A percentile compares a stretch with the other conserved stretches of the same genome.
These are phyloP conservation scores for Rhynchotus rufescens DNA, from an alignment of 2,797 vertebrate genomes.

Conservation along the genomic window DNA sequence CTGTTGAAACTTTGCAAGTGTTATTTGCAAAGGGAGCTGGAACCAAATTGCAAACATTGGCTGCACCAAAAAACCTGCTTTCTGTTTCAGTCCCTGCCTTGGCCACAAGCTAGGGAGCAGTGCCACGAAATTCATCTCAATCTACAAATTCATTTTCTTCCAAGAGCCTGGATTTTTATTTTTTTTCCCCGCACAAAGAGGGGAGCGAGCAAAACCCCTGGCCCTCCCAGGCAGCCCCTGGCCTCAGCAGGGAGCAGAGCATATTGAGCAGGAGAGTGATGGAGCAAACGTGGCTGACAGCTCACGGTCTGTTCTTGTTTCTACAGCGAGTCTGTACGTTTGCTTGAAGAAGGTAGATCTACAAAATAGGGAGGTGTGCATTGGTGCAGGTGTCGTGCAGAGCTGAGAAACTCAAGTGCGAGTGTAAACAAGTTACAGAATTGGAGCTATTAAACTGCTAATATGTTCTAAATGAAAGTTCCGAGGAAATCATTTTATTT, in stretches of 20 bases:
- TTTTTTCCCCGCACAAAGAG: neutral
- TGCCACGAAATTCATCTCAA: neutral
- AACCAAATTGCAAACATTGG: neutral
- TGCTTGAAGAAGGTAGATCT: neutral
- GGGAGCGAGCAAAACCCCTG: neutral
- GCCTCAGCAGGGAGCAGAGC: neutral
- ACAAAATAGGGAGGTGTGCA: neutral
- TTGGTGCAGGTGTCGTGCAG: neutral
- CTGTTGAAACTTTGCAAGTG: neutral
- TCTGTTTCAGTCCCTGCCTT: neutral
- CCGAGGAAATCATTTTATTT: neutral
- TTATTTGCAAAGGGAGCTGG: neutral
- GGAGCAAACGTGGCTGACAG: neutral
- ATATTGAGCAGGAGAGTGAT: neutral
- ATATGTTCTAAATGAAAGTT: neutral
- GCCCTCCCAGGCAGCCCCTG: neutral
- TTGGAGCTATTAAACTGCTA: neutral
- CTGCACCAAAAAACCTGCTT: neutral
- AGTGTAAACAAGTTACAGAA: neutral
- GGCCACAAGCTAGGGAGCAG: accelerated
- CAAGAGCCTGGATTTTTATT: neutral
- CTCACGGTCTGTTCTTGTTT: neutral
- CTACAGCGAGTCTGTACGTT: neutral
- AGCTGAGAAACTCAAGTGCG: neutral
- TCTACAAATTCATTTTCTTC: neutral